Conservation (phyloP, 1,140 invertebrate genomes). For the Drosophila prosaltans region DNA sequence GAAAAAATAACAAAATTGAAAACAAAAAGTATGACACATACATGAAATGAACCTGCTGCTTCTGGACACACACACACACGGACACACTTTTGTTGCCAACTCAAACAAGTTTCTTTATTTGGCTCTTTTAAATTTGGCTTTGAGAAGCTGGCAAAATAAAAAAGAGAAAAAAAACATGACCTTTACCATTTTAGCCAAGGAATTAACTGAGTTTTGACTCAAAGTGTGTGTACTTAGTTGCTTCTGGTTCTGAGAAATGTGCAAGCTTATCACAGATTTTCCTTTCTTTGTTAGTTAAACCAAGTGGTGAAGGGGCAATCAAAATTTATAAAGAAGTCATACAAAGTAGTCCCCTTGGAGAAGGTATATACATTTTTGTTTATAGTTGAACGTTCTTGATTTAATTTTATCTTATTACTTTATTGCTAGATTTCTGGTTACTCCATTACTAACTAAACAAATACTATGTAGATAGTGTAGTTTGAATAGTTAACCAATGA, state of each 20-base stretch:
- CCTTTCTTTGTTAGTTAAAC: neutral
- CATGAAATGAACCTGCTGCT: conserved; percentile 4
- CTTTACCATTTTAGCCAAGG: conserved; percentile 57
- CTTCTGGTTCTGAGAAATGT: conserved; percentile 9
- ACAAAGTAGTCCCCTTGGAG: neutral
- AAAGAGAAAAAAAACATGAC: conserved; percentile 16
- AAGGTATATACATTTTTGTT: no score
- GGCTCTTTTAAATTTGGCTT: conserved; percentile 43
- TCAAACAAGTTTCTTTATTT: conserved; percentile 62
- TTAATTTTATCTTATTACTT: no score
- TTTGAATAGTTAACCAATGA: no score
- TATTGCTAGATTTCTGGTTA: no score
- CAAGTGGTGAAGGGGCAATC: conserved; percentile 39
- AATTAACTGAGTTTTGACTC: conserved; percentile 13
- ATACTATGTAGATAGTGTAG: no score
- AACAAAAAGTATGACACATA: conserved; percentile 18
- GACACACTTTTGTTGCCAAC: conserved; percentile 13
- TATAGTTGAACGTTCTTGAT: no score
- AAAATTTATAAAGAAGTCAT: conserved; percentile 19
- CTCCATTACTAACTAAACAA: no score
- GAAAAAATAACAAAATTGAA: neutral
- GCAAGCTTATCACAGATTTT: neutral
- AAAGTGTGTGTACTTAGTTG: neutral
- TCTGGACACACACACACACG: conserved; percentile 12
- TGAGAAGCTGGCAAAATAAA: conserved; percentile 25